Percentiles rank a stretch among this genome's conserved stretches.
These are phyloP conservation scores for Excalfactoria chinensis DNA, from an alignment of 2,113 vertebrate species.

Conservation along the genomic window DNA sequence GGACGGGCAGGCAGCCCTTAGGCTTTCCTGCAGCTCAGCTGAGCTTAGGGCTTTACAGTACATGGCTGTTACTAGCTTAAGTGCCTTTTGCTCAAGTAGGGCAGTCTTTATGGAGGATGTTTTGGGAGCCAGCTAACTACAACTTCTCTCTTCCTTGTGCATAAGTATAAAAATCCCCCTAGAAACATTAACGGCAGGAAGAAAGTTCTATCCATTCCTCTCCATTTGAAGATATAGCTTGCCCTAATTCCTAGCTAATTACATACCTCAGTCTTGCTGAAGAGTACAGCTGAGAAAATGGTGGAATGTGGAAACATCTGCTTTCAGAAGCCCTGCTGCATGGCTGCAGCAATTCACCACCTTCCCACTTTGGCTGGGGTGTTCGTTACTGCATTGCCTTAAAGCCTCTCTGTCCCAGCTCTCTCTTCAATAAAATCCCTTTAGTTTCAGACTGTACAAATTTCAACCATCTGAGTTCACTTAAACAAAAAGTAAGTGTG, in stretches of 20 bases:
- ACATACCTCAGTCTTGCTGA: not conserved
- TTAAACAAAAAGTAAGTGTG: not conserved
- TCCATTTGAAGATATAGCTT: constrained; percentile 6
- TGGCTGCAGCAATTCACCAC: not conserved
- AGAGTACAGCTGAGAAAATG: not conserved
- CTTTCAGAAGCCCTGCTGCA: not conserved
- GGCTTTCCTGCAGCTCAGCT: not conserved
- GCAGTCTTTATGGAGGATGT: constrained; percentile 7
- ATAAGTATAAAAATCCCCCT: not conserved
- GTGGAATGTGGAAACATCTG: not conserved
- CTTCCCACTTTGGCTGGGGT: not conserved
- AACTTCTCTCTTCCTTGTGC: not conserved
- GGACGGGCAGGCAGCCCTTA: not conserved
- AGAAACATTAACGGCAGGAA: not conserved
- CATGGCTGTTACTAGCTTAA: not conserved
- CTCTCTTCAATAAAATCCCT: not conserved
- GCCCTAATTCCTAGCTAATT: constrained; percentile 14
- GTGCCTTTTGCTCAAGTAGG: not conserved
- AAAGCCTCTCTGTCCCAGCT: not conserved
- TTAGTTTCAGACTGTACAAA: not conserved
- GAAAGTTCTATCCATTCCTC: not conserved
- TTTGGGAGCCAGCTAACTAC: not conserved
- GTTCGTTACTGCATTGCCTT: not conserved
- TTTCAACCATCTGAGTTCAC: not conserved
- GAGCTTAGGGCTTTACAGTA: not conserved